Evolutionary conservation across 1,140 invertebrate genomes (phyloP).

Genomic region (Tetranychus cinnabarinus): DNA sequence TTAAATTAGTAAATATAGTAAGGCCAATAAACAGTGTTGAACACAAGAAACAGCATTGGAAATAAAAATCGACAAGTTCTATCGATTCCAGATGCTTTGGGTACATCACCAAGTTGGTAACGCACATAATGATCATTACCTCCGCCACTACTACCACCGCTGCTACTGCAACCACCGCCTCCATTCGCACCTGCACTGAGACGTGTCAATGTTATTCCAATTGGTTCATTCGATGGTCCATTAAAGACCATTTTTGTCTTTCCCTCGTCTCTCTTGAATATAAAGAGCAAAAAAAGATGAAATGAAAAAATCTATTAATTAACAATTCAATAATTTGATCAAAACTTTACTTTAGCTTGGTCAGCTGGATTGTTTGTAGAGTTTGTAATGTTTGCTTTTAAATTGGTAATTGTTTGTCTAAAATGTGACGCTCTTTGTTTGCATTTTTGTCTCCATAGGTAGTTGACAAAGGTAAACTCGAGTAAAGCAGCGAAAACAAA

Average conservation of each 20-base stretch:
- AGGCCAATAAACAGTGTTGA: constrained; percentile 17
- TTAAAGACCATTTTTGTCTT: background rate
- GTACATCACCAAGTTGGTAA: background rate
- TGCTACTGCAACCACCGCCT: background rate
- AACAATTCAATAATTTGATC: background rate
- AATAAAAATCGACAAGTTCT: constrained; percentile 14
- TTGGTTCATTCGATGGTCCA: background rate
- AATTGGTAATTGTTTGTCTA: background rate
- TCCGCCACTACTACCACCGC: background rate
- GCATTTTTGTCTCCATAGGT: constrained; percentile 15
- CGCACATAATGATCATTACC: background rate
- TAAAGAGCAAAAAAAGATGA: no score
- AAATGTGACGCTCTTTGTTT: background rate
- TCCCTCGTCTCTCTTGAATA: no score
- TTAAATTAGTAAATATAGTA: constrained; percentile 4
- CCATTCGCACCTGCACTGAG: background rate
- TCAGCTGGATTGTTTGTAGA: background rate
- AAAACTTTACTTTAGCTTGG: background rate
- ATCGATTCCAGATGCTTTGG: constrained; percentile 7
- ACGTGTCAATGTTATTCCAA: background rate
- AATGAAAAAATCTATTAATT: background rate
- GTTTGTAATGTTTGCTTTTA: background rate
- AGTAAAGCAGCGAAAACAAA: constrained; percentile 24
- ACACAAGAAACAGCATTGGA: constrained; percentile 12
- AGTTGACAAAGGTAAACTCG: constrained; percentile 24